Conservation (phyloP, 2,888 invertebrate species). For the Heliconius sara region DNA sequence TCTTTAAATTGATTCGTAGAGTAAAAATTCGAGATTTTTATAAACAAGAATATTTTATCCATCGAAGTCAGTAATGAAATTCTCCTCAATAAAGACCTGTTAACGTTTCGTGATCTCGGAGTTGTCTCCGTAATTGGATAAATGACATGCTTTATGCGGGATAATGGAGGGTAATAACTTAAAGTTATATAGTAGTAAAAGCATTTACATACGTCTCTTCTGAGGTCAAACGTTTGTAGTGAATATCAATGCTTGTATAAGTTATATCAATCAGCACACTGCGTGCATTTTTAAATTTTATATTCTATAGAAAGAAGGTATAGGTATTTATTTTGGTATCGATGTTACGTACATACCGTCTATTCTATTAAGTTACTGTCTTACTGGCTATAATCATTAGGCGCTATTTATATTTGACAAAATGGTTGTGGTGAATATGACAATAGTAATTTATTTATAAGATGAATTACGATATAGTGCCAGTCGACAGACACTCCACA, state of each 20-base stretch:
- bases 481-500: too few relatives aligned
- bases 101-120: conserved; percentile 31
- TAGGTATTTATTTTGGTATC: background rate
- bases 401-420: background rate
- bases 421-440: too few relatives aligned
- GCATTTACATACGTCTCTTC: conserved; percentile 7
- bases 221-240: conserved; percentile 12
- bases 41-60: background rate
- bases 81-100: conserved; percentile 7
- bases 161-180: conserved; percentile 60
- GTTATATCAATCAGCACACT: background rate
- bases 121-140: conserved; percentile 53
- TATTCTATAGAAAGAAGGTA: background rate
- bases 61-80: background rate
- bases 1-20: background rate
- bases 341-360: background rate
- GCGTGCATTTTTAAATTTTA: background rate
- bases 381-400: too few relatives aligned
- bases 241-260: background rate
- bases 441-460: too few relatives aligned
- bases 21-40: background rate
- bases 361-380: background rate
- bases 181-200: conserved; percentile 49
- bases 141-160: conserved; percentile 56
- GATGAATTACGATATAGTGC: too few relatives aligned